Evolutionary conservation across 2,113 vertebrate genomes (phyloP).

Genomic region (Romanogobio albipinnatus): DNA sequence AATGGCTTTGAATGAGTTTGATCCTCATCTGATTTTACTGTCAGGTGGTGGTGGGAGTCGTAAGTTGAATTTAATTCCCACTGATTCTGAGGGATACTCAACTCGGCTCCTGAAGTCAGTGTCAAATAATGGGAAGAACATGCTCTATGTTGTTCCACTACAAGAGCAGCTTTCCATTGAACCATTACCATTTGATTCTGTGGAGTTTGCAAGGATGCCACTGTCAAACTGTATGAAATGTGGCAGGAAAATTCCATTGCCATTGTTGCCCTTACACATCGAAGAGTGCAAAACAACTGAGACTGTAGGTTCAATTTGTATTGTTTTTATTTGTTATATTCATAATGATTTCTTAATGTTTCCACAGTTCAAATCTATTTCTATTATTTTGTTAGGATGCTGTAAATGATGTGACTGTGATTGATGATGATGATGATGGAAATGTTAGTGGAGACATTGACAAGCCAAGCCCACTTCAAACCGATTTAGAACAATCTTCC

Average conservation of each 20-base stretch:
- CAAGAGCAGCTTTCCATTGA: constrained; percentile 19
- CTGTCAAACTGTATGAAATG: constrained; percentile 27
- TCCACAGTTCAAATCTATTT: neutral
- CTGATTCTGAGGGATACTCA: constrained; percentile 5
- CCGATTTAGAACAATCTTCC: neutral
- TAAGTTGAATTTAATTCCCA: constrained; percentile 16
- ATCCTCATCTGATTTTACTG: neutral
- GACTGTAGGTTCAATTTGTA: neutral
- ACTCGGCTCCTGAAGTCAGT: neutral
- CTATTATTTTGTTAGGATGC: neutral
- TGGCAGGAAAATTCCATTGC: constrained; percentile 13
- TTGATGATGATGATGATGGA: neutral
- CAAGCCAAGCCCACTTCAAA: neutral
- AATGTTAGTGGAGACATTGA: neutral
- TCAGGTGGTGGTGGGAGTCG: neutral
- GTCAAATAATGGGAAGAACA: neutral
- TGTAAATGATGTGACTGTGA: neutral
- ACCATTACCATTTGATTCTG: constrained; percentile 8
- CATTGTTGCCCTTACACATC: neutral
- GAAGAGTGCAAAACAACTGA: neutral
- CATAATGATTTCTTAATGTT: neutral
- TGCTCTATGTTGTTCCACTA: neutral
- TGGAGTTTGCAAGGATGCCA: constrained; percentile 27
- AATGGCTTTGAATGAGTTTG: neutral
- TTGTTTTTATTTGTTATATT: neutral